A percentile compares a stretch with the other conserved stretches of the same genome.
phyloP scores from a whole-genome alignment of 1,140 invertebrate genomes.

The Drosophila neocordata region DNA sequence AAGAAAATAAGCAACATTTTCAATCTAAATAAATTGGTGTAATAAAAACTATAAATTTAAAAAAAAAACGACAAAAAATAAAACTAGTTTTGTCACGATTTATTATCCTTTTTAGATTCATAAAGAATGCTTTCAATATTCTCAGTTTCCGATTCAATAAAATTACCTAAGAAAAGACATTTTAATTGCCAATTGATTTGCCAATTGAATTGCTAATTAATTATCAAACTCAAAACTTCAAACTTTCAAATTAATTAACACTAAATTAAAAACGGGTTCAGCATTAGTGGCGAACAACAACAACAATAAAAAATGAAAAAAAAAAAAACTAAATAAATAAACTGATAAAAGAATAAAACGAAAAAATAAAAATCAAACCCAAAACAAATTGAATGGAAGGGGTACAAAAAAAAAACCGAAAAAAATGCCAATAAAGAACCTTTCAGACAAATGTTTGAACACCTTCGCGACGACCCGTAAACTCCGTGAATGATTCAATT shows the following conservation, averaged over 20 bases:
- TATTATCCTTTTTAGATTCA: background rate
- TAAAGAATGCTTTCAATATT: background rate
- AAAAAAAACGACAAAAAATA: too few species aligned
- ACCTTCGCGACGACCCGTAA: slow-evolving; percentile 13
- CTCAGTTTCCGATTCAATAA: slow-evolving; percentile 32
- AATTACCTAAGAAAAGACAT: slow-evolving; percentile 1
- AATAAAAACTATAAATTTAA: background rate
- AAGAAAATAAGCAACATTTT: too few species aligned
- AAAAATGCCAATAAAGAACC: slow-evolving; percentile 10
- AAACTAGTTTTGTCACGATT: background rate
- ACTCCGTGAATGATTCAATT: slow-evolving; percentile 45
- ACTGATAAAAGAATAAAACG: slow-evolving; percentile 10
- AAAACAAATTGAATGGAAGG: slow-evolving; percentile 7
- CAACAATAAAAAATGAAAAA: slow-evolving; percentile 15
- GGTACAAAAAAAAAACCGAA: background rate
- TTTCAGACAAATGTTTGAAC: slow-evolving; percentile 57
- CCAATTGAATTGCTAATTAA: slow-evolving; percentile 49
- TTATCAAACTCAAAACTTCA: slow-evolving; percentile 38
- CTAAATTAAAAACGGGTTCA: slow-evolving; percentile 75
- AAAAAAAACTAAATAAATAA: background rate
- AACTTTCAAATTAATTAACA: slow-evolving; percentile 75
- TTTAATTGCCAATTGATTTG: slow-evolving; percentile 41
- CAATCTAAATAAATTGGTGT: background rate
- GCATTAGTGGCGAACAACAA: slow-evolving; percentile 25
- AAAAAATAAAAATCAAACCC: background rate